These are phyloP conservation scores for Drosophila mojavensis DNA, from an alignment of 1,140 invertebrate species.

Conservation along the genomic window DNA sequence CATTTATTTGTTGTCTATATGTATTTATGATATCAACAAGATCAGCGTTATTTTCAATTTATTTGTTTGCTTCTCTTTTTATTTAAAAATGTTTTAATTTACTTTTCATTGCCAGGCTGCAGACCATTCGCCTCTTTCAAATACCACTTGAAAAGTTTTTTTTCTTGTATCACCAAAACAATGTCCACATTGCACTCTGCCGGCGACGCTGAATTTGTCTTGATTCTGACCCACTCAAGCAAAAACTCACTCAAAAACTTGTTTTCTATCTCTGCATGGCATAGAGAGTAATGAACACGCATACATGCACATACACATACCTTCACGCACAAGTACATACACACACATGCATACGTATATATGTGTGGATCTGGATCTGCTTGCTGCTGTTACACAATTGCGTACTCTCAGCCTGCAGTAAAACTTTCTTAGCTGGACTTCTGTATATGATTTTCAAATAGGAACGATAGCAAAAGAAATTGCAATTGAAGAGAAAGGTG, in stretches of 20 bases:
- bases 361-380: constrained; percentile 40
- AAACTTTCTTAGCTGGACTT: not conserved
- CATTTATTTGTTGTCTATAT: not conserved
- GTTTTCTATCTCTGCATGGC: constrained; percentile 20
- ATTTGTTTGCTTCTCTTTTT: constrained; percentile 10
- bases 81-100: constrained; percentile 5
- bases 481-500: no score
- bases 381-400: constrained; percentile 12
- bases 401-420: not conserved
- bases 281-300: constrained; percentile 2
- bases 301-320: not conserved
- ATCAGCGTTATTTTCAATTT: constrained; percentile 12
- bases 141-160: constrained; percentile 5
- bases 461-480: no score
- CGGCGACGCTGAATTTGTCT: constrained; percentile 12
- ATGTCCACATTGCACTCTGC: constrained; percentile 21
- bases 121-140: not conserved
- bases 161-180: constrained; percentile 20
- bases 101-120: constrained; percentile 9
- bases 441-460: no score
- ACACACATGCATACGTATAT: constrained; percentile 1
- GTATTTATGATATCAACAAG: constrained; percentile 6
- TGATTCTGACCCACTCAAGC: constrained; percentile 39
- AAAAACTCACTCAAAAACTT: constrained; percentile 41
- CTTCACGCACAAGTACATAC: not conserved